phyloP scores from a whole-genome alignment of 2,113 vertebrate species.

The Neofelis nebulosa region DNA sequence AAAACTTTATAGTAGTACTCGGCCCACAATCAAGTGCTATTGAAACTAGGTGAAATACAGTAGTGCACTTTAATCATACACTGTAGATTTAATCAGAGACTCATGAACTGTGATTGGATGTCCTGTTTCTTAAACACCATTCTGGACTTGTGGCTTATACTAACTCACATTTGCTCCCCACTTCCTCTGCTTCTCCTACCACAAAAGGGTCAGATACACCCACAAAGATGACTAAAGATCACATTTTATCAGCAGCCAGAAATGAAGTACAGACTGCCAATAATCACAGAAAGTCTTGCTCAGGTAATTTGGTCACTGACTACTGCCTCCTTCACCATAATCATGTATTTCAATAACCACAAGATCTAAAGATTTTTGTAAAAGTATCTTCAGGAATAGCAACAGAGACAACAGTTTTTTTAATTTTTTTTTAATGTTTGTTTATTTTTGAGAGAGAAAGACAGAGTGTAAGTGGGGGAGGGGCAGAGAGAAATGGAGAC shows the following conservation, averaged over 20 bases:
- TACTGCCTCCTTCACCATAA: not conserved
- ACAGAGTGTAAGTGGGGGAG: too few species aligned
- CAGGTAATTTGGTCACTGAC: not conserved
- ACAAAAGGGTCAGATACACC: not conserved
- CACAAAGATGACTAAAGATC: not conserved
- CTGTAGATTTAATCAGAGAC: not conserved
- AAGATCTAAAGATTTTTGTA: not conserved
- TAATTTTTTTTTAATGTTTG: too few species aligned
- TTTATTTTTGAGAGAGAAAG: too few species aligned
- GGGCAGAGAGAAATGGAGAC: too few species aligned
- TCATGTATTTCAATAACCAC: not conserved
- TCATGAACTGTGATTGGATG: not conserved
- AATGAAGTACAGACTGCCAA: not conserved
- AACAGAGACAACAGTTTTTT: not conserved
- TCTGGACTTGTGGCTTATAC: not conserved
- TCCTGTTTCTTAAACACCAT: not conserved
- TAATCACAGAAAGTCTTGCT: not conserved
- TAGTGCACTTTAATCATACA: not conserved
- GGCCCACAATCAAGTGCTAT: not conserved
- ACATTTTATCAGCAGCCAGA: conserved; percentile 22
- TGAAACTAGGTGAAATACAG: not conserved
- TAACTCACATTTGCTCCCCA: not conserved
- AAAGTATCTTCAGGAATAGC: not conserved
- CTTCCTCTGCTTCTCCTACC: not conserved
- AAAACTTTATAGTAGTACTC: not conserved